These are phyloP conservation scores for Crypturellus tataupa DNA, from an alignment of 2,797 vertebrate species.

Conservation along the genomic window DNA sequence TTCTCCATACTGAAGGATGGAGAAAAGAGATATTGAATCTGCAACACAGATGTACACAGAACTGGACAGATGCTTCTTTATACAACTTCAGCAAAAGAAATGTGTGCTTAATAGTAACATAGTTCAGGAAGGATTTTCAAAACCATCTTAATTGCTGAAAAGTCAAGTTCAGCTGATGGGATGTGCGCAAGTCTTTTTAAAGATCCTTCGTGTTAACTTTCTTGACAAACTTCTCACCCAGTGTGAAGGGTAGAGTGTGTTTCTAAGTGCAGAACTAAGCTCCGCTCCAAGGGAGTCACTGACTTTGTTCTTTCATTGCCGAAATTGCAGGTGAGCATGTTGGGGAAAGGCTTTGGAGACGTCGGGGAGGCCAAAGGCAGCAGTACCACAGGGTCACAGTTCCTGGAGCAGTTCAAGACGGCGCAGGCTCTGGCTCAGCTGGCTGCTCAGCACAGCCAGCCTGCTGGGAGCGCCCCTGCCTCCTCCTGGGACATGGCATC, in stretches of 20 bases:
- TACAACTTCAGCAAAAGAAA: not conserved
- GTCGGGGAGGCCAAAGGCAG: constrained; percentile 91
- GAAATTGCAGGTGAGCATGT: constrained; percentile 86
- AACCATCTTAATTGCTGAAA: not conserved
- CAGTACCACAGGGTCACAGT: constrained; percentile 94
- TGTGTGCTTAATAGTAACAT: accelerated
- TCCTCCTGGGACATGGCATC: constrained; percentile 90
- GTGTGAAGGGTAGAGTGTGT: accelerated
- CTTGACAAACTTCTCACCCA: not conserved
- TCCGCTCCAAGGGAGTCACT: accelerated
- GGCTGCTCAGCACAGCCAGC: constrained; percentile 93
- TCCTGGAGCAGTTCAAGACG: constrained; percentile 98
- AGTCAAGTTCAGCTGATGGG: not conserved
- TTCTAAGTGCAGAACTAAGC: not conserved
- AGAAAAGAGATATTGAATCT: not conserved
- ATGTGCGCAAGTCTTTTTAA: not conserved
- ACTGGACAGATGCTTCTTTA: not conserved
- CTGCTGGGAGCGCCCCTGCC: constrained; percentile 75
- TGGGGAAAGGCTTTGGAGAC: constrained; percentile 94
- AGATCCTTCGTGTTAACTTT: not conserved
- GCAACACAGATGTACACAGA: not conserved
- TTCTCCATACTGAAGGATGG: not conserved
- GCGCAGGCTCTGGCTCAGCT: constrained; percentile 96
- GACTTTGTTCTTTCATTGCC: not conserved
- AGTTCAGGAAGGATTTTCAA: not conserved